Percentiles rank a stretch among this genome's conserved stretches.
These are phyloP conservation scores for Luidia sarsii DNA, from an alignment of 53 echinoderm and acorn worm genomes.

Conservation along the genomic window DNA sequence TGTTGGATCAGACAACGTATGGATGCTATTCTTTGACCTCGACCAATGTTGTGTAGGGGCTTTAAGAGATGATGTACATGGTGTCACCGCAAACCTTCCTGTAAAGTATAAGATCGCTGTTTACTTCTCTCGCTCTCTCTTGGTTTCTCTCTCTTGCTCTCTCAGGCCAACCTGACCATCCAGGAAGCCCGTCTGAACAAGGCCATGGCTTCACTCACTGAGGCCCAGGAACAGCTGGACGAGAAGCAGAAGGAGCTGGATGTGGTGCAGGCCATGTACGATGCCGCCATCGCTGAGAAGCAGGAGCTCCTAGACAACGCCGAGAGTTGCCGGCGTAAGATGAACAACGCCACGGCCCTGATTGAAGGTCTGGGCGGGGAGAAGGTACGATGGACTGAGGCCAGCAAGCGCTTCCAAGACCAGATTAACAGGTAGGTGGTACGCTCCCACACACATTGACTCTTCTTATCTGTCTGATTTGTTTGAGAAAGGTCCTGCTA, in stretches of 20 bases:
- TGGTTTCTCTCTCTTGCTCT: neutral
- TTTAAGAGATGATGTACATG: too few species aligned
- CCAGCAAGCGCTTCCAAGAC: slow-evolving; percentile 94
- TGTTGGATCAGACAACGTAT: too few species aligned
- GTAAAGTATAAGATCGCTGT: too few species aligned
- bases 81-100: too few species aligned
- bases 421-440: slow-evolving; percentile 92
- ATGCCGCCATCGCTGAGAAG: slow-evolving; percentile 69
- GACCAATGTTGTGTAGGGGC: too few species aligned
- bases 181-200: slow-evolving; percentile 71
- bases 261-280: slow-evolving; percentile 66
- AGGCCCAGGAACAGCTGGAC: slow-evolving; percentile 70
- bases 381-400: slow-evolving; percentile 96
- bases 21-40: too few species aligned
- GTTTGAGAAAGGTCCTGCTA: too few species aligned
- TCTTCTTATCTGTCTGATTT: too few species aligned
- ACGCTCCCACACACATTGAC: too few species aligned
- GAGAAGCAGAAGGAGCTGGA: slow-evolving; percentile 73
- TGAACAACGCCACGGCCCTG: slow-evolving; percentile 93
- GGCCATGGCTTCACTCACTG: slow-evolving; percentile 52
- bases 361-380: slow-evolving; percentile 97
- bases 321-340: slow-evolving; percentile 95
- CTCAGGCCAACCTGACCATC: slow-evolving; percentile 62
- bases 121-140: too few species aligned
- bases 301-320: slow-evolving; percentile 92